A percentile compares a stretch with the other conserved stretches of the same genome.
Evolutionary conservation across 2,797 vertebrate genomes (phyloP).

Genomic region (Lepilemur septentrionalis): DNA sequence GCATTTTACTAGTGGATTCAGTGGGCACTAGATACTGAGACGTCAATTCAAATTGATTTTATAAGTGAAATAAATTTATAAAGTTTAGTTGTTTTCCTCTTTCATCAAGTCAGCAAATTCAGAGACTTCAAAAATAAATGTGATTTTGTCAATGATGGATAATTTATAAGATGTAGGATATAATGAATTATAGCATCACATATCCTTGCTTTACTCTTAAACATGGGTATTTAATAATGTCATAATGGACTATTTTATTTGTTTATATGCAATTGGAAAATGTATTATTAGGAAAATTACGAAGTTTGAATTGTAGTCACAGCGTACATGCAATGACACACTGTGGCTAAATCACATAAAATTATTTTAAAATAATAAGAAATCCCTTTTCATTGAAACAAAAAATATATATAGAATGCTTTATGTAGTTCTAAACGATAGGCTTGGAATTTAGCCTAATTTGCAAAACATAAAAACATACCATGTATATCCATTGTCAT

Average conservation of each 20-base stretch:
- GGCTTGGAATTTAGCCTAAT: not conserved
- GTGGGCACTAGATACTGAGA: not conserved
- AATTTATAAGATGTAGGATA: not conserved
- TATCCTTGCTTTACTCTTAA: not conserved
- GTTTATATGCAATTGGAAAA: not conserved
- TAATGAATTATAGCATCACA: not conserved
- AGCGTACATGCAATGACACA: not conserved
- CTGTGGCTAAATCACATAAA: not conserved
- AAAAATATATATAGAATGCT: not conserved
- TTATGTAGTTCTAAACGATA: not conserved
- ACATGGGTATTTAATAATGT: not conserved
- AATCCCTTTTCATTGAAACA: not conserved
- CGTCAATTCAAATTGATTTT: not conserved
- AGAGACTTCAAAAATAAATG: not conserved
- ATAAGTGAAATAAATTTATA: not conserved
- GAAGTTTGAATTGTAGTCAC: not conserved
- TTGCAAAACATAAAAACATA: not conserved
- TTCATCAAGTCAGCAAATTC: not conserved
- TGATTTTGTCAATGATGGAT: not conserved
- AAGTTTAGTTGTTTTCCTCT: not conserved
- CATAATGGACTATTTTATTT: not conserved
- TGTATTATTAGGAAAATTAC: not conserved
- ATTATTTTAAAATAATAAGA: not conserved
- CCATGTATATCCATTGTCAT: not conserved
- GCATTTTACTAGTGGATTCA: not conserved